phyloP scores from a whole-genome alignment of 2,888 invertebrate species.

The Nomada hirtipes region DNA sequence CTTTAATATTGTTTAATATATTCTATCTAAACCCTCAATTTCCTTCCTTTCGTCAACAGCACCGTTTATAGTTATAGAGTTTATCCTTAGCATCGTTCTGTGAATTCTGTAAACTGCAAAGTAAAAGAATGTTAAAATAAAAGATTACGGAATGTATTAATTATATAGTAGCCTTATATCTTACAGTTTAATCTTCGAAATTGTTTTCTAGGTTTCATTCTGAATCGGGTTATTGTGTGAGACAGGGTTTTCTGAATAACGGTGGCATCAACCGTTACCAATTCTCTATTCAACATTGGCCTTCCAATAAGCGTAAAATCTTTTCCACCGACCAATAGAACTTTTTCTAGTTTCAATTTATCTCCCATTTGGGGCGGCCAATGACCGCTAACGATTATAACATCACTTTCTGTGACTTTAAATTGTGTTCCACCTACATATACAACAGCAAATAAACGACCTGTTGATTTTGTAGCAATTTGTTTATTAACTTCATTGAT shows the following conservation, averaged over 20 bases:
- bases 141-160: conserved; percentile 38
- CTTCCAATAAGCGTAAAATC: conserved; percentile 94
- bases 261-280: conserved; percentile 92
- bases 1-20: conserved; percentile 72
- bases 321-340: conserved; percentile 90
- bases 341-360: conserved; percentile 92
- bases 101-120: conserved; percentile 87
- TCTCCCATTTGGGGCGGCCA: conserved; percentile 94
- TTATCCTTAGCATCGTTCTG: conserved; percentile 91
- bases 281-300: conserved; percentile 90
- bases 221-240: conserved; percentile 91
- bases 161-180: conserved; percentile 57
- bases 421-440: conserved; percentile 93
- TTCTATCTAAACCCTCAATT: conserved; percentile 82
- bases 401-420: conserved; percentile 93
- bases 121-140: neutral
- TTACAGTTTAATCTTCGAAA: conserved; percentile 90
- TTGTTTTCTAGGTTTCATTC: conserved; percentile 91
- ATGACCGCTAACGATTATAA: conserved; percentile 92
- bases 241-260: conserved; percentile 93
- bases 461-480: conserved; percentile 85
- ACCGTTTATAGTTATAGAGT: conserved; percentile 88
- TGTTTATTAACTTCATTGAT: conserved; percentile 88
- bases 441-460: conserved; percentile 92
- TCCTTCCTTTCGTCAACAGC: conserved; percentile 85